Evolutionary conservation across 1,140 invertebrate species (phyloP).

Genomic region (Euglossa dilemma): DNA sequence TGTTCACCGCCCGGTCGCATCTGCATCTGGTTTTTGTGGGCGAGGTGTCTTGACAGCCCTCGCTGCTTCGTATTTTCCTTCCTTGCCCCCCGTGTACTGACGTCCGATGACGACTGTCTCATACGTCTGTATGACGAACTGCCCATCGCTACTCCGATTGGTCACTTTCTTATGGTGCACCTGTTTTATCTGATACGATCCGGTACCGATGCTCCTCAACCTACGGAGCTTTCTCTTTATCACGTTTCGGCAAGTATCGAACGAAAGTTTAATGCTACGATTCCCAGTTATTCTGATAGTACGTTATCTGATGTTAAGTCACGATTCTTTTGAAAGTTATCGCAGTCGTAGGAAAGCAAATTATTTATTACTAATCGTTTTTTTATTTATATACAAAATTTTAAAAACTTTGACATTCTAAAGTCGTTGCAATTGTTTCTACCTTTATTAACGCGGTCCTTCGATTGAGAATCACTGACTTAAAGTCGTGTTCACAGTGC

Average conservation of each 20-base stretch:
- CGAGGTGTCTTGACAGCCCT: conserved; percentile 61
- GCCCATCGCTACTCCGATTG: conserved; percentile 47
- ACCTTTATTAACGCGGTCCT: background rate
- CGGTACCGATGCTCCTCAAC: background rate
- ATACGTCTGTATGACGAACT: background rate
- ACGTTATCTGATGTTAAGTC: background rate
- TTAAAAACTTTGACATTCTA: background rate
- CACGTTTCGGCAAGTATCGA: background rate
- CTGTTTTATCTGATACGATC: conserved; percentile 42
- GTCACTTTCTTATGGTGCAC: conserved; percentile 55
- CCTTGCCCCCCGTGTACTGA: background rate
- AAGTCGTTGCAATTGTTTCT: background rate
- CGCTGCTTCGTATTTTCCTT: conserved; percentile 34
- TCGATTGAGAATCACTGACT: background rate
- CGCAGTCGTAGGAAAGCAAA: background rate
- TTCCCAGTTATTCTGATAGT: background rate
- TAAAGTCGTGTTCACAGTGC: background rate
- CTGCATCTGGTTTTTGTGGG: conserved; percentile 73
- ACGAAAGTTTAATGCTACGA: background rate
- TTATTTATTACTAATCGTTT: background rate
- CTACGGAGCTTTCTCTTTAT: too few relatives aligned
- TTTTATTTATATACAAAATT: background rate
- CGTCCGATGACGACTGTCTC: conserved; percentile 14
- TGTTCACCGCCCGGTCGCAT: conserved; percentile 70
- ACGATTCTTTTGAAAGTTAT: background rate